A percentile compares a stretch with the other conserved stretches of the same genome.
phyloP scores from a whole-genome alignment of 2,888 invertebrate species.

The Mellilla xanthometata region DNA sequence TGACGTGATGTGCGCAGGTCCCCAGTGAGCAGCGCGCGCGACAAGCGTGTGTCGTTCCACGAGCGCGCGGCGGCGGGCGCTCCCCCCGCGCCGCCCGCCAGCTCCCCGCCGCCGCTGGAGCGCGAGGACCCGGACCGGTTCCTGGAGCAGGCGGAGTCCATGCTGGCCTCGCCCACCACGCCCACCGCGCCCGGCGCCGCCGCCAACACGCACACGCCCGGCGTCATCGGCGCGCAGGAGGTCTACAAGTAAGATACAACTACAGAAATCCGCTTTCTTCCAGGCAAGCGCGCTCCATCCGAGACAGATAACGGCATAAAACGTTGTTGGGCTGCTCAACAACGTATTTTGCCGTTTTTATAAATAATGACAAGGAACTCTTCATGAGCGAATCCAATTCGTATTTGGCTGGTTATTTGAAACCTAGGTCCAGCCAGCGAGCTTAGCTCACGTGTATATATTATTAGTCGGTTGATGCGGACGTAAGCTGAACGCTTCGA shows the following conservation, averaged over 20 bases:
- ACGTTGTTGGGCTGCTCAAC: too few species aligned
- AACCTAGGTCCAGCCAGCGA: too few species aligned
- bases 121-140: constrained; percentile 92
- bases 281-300: too few species aligned
- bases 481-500: too few species aligned
- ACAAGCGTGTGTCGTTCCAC: constrained; percentile 90
- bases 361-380: too few species aligned
- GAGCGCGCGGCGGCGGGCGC: constrained; percentile 72
- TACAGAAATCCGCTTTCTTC: too few species aligned
- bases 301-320: too few species aligned
- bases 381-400: too few species aligned
- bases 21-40: constrained; percentile 55
- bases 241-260: constrained; percentile 87
- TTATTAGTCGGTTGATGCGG: too few species aligned
- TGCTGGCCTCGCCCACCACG: constrained; percentile 89
- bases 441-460: too few species aligned
- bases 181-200: constrained; percentile 81
- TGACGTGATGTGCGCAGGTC: constrained; percentile 41
- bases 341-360: too few species aligned
- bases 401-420: too few species aligned
- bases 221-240: constrained; percentile 99
- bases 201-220: constrained; percentile 88
- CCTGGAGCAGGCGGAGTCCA: constrained; percentile 89
- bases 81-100: constrained; percentile 41
- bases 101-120: constrained; percentile 47